Evolutionary conservation across 2,888 invertebrate genomes (phyloP).

Genomic region (Sinopyrophorus schimmeli): DNA sequence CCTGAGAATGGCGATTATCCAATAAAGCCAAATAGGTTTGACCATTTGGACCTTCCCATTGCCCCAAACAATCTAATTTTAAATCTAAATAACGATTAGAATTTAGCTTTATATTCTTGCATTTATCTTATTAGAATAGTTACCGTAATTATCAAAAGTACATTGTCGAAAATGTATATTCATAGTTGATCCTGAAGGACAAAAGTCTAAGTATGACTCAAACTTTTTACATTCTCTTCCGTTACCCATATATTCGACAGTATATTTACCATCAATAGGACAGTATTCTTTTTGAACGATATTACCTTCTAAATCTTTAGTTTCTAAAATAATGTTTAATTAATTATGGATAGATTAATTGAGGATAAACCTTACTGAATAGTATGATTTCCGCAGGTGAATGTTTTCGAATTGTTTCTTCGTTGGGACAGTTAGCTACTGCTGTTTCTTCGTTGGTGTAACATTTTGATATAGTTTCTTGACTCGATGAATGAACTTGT

Average conservation of each 20-base stretch:
- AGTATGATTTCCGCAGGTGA: conserved; percentile 58
- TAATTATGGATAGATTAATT: too few relatives aligned
- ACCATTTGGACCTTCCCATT: conserved; percentile 62
- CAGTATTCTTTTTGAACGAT: conserved; percentile 63
- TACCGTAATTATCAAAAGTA: conserved; percentile 60
- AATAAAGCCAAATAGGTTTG: conserved; percentile 62
- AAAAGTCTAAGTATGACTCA: conserved; percentile 63
- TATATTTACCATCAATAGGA: conserved; percentile 65
- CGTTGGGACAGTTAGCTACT: conserved; percentile 61
- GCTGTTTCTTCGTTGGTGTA: conserved; percentile 64
- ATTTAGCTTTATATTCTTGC: conserved; percentile 17
- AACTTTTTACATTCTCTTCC: conserved; percentile 59
- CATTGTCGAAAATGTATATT: conserved; percentile 62
- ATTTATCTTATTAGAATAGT: conserved; percentile 23
- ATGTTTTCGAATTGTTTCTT: conserved; percentile 49
- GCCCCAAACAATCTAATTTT: conserved; percentile 65
- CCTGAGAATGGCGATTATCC: conserved; percentile 55
- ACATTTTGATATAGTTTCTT: conserved; percentile 60
- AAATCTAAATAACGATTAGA: conserved; percentile 58
- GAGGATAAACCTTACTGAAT: conserved; percentile 64
- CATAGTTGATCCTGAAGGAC: conserved; percentile 64
- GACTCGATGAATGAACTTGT: conserved; percentile 62
- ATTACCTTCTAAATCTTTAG: conserved; percentile 57
- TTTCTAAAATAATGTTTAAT: conserved; percentile 53
- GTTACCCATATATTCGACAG: conserved; percentile 60